These are phyloP conservation scores for Leptopilina syphax DNA, from an alignment of 2,888 invertebrate species.

Conservation along the genomic window DNA sequence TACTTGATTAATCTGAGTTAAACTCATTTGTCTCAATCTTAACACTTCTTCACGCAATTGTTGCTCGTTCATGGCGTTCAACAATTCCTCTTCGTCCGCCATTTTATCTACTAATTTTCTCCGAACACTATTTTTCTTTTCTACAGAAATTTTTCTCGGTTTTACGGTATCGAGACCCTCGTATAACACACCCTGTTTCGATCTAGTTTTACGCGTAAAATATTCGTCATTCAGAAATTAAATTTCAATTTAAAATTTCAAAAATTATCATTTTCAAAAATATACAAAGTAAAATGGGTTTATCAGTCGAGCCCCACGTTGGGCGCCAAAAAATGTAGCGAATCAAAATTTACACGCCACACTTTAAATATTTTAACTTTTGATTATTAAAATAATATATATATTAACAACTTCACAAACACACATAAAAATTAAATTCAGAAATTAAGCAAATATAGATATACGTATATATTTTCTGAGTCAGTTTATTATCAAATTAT, in stretches of 20 bases:
- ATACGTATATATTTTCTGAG: no score
- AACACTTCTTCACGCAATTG: not conserved
- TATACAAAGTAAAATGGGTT: not conserved
- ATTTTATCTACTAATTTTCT: not conserved
- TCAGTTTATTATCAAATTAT: no score
- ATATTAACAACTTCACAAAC: no score
- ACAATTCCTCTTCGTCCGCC: not conserved
- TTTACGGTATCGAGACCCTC: not conserved
- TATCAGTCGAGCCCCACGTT: not conserved
- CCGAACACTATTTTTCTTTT: not conserved
- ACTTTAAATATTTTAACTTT: no score
- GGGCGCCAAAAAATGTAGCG: not conserved
- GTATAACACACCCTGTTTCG: not conserved
- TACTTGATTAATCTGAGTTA: not conserved
- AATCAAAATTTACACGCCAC: no score
- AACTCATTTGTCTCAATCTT: not conserved
- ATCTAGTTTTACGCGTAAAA: not conserved
- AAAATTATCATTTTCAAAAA: not conserved
- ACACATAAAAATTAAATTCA: no score
- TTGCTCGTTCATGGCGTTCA: not conserved
- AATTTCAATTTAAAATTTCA: not conserved
- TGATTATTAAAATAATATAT: no score
- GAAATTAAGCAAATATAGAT: no score
- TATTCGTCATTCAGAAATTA: not conserved
- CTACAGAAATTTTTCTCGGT: not conserved